Evolutionary conservation across 2,888 invertebrate species (phyloP).

Genomic region (Aphrophora alni): DNA sequence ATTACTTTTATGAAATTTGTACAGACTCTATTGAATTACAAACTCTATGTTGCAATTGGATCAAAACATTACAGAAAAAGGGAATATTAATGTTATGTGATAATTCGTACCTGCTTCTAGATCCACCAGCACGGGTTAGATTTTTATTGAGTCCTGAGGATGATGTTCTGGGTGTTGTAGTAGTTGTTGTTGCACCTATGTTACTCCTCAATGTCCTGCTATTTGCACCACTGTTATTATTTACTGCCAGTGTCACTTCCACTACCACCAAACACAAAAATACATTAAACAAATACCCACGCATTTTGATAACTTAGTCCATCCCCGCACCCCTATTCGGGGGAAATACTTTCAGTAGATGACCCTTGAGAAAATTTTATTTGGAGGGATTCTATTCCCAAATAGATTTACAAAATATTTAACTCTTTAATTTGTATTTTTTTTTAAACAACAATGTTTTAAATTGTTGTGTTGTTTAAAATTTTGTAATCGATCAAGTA

Average conservation of each 20-base stretch:
- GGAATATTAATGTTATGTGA: too few species aligned
- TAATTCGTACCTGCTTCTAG: slow-evolving; percentile 3
- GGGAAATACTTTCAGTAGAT: neutral
- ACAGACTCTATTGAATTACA: too few species aligned
- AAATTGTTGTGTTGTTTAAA: neutral
- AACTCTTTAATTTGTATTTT: too few species aligned
- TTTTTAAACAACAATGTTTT: neutral
- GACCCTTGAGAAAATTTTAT: neutral
- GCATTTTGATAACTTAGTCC: neutral
- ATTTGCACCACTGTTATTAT: neutral
- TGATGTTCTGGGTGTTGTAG: neutral
- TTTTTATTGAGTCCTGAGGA: neutral
- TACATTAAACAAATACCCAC: neutral
- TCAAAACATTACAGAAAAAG: too few species aligned
- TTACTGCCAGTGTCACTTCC: neutral
- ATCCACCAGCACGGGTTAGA: neutral
- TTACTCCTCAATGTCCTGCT: neutral
- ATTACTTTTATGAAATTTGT: too few species aligned
- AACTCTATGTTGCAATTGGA: too few species aligned
- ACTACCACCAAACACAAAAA: neutral
- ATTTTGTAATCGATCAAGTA: neutral
- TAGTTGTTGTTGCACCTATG: neutral
- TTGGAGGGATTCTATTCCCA: neutral
- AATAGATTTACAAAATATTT: too few species aligned
- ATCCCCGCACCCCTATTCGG: neutral